Conservation (phyloP, 2,888 invertebrate genomes). For the Apocheima hispidaria region DNA sequence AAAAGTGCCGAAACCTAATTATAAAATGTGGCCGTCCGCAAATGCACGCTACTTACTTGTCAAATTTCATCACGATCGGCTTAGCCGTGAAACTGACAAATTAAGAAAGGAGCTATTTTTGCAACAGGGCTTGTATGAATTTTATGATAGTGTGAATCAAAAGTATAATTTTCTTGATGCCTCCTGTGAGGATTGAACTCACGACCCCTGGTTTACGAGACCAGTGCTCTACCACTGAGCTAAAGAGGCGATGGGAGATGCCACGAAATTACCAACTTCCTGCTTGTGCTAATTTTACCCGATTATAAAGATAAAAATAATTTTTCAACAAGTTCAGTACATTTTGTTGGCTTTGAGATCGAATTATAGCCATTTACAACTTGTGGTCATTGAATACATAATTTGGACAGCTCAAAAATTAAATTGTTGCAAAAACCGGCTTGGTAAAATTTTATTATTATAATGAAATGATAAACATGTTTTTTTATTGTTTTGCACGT, state of each 20-base stretch:
- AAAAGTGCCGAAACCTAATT: no score
- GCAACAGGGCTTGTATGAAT: no score
- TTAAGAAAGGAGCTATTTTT: neutral
- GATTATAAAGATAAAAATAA: neutral
- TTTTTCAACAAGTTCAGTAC: neutral
- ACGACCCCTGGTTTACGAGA: constrained; percentile 94
- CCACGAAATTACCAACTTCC: constrained; percentile 40
- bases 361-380: no score
- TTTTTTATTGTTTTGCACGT: no score
- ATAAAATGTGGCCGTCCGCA: no score
- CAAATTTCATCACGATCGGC: neutral
- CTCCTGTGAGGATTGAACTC: constrained; percentile 65
- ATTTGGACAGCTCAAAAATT: no score
- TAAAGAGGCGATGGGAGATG: constrained; percentile 87
- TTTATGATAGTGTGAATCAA: neutral
- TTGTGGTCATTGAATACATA: no score
- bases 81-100: neutral
- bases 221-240: constrained; percentile 94
- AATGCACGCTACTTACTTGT: neutral
- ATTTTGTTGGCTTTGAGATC: no score
- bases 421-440: no score
- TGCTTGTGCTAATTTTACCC: neutral
- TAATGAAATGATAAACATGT: no score
- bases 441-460: no score
- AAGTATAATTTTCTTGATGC: constrained; percentile 29